A percentile compares a stretch with the other conserved stretches of the same genome.
phyloP scores from a whole-genome alignment of 2,888 invertebrate species.

The Drosophila cracens region DNA sequence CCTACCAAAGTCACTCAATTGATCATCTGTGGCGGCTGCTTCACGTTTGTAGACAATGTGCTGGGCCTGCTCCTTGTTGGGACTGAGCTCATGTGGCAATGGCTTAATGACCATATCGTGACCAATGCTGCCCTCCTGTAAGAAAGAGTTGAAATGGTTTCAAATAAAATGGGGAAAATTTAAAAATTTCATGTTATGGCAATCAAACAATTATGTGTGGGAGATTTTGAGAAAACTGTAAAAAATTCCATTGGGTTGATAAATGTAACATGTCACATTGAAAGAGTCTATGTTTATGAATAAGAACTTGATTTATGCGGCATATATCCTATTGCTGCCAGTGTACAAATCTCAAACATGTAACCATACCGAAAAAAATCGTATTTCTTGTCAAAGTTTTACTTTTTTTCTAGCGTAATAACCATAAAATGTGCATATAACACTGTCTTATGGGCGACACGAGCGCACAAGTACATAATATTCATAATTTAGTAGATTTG shows the following conservation, averaged over 20 bases:
- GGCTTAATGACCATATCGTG: conserved; percentile 95
- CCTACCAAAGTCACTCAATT: conserved; percentile 93
- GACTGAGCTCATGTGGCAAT: conserved; percentile 90
- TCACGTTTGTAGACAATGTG: conserved; percentile 92
- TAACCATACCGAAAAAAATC: neutral
- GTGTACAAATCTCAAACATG: neutral
- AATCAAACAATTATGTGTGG: conserved; percentile 9
- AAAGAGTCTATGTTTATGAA: too few relatives aligned
- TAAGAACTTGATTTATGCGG: neutral
- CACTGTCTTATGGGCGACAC: conserved; percentile 1
- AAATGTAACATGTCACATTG: neutral
- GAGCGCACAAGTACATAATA: conserved; percentile 7
- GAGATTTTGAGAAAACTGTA: neutral
- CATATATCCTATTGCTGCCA: neutral
- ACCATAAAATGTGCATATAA: neutral
- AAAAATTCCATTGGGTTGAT: neutral
- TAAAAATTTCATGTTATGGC: conserved; percentile 3
- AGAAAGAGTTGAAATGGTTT: conserved; percentile 35
- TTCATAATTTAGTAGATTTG: conserved; percentile 51
- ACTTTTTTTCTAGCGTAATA: neutral
- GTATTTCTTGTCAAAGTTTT: neutral
- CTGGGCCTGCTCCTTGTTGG: conserved; percentile 85
- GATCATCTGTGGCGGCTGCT: conserved; percentile 85
- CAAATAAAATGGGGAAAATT: conserved; percentile 2
- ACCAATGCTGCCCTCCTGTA: conserved; percentile 96